Conservation (phyloP, 2,797 vertebrate species). For the Chaetophractus vellerosus region DNA sequence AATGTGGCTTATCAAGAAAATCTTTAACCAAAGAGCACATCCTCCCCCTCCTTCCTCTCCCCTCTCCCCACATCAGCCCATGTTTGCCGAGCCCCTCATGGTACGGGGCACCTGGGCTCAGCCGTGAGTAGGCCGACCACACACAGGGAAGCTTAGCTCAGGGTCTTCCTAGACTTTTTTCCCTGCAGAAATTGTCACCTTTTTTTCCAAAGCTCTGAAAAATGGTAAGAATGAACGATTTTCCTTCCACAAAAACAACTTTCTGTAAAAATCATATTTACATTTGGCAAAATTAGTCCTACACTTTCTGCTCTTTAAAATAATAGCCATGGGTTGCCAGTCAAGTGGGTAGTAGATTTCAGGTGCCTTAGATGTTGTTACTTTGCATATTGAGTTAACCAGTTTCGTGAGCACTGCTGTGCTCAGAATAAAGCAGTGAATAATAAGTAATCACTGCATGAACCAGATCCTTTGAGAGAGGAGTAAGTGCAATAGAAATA, state of each 20-base stretch:
- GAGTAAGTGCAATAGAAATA: background rate
- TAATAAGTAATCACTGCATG: background rate
- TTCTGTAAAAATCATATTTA: background rate
- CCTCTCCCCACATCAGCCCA: rapidly evolving
- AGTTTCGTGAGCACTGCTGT: background rate
- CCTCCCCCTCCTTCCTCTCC: background rate
- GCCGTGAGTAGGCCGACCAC: too few species aligned
- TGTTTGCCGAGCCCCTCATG: background rate
- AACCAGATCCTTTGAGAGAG: background rate
- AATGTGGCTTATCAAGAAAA: background rate
- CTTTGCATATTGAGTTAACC: background rate
- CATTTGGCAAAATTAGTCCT: background rate
- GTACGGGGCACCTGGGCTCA: too few species aligned
- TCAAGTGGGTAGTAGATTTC: background rate
- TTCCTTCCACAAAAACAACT: background rate
- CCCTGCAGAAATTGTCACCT: background rate
- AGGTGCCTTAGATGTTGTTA: background rate
- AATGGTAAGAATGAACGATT: background rate
- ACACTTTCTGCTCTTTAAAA: background rate
- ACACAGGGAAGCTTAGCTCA: background rate
- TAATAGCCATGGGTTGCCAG: background rate
- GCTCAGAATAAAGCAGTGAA: background rate
- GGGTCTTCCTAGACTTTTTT: background rate
- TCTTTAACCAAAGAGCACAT: background rate
- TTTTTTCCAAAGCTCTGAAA: conserved; percentile 9